Conservation (phyloP, 35 echinoderm and acorn worm genomes). For the Anneissia japonica region DNA sequence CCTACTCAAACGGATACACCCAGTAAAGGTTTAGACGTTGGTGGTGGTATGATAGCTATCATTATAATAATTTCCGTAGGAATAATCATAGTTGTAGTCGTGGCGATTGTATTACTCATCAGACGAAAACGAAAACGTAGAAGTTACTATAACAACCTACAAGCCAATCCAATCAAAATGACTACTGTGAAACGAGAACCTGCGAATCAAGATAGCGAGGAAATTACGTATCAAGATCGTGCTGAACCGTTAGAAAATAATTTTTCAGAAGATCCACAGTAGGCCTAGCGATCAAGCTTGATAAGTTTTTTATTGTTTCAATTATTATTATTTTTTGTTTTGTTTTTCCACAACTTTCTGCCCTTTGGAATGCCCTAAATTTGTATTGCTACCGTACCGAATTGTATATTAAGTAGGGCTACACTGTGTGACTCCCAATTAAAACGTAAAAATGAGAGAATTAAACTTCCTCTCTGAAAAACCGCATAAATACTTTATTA, state of each 20-base stretch:
- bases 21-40: not conserved
- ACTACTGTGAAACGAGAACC: not conserved
- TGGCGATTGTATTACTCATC: not conserved
- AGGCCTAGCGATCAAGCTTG: no score
- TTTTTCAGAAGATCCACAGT: not conserved
- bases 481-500: no score
- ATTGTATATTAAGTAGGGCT: no score
- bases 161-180: not conserved
- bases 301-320: no score
- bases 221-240: not conserved
- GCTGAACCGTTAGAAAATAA: not conserved
- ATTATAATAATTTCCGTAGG: not conserved
- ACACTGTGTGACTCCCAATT: no score
- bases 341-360: no score
- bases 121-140: not conserved
- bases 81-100: not conserved
- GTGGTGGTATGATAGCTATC: not conserved
- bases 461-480: no score
- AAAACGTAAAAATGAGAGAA: no score
- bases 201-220: not conserved
- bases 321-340: no score
- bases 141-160: not conserved
- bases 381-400: no score
- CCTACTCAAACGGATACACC: no score
- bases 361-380: no score